Evolutionary conservation across 2,888 invertebrate genomes (phyloP).

Genomic region (Steromphala cineraria): DNA sequence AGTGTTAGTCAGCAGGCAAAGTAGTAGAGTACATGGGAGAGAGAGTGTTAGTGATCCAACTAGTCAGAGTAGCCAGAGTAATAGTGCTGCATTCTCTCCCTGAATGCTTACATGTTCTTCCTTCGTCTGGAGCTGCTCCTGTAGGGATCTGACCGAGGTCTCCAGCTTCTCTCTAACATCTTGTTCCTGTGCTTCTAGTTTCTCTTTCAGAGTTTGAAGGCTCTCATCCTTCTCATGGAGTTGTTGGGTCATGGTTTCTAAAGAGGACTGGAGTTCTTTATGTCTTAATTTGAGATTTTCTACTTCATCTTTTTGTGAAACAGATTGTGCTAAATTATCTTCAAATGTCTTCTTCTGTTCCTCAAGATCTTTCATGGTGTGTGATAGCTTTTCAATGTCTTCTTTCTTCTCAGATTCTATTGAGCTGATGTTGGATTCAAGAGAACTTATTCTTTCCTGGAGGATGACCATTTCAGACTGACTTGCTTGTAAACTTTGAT

Average conservation of each 20-base stretch:
- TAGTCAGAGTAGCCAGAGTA: neutral
- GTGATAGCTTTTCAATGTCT: no score
- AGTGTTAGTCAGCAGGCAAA: neutral
- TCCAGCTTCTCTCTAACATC: neutral
- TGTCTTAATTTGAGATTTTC: neutral
- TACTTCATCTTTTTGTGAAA: neutral
- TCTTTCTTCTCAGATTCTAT: no score
- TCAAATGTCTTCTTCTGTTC: neutral
- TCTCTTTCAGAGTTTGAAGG: neutral
- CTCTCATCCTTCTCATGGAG: neutral
- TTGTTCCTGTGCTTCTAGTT: neutral
- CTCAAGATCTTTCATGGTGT: no score
- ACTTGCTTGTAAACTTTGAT: neutral
- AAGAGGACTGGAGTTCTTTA: no score
- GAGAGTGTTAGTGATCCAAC: neutral
- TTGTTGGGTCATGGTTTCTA: no score
- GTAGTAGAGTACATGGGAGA: neutral
- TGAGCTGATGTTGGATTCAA: neutral
- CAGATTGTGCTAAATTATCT: no score
- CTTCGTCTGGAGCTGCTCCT: neutral
- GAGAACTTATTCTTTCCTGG: neutral
- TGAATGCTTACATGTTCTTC: slow-evolving; percentile 10
- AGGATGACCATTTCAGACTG: neutral
- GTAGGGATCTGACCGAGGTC: neutral
- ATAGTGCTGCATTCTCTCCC: neutral